Base-by-base conservation (phyloP, 2,113 vertebrate species). In the Ochotona princeps region DNA sequence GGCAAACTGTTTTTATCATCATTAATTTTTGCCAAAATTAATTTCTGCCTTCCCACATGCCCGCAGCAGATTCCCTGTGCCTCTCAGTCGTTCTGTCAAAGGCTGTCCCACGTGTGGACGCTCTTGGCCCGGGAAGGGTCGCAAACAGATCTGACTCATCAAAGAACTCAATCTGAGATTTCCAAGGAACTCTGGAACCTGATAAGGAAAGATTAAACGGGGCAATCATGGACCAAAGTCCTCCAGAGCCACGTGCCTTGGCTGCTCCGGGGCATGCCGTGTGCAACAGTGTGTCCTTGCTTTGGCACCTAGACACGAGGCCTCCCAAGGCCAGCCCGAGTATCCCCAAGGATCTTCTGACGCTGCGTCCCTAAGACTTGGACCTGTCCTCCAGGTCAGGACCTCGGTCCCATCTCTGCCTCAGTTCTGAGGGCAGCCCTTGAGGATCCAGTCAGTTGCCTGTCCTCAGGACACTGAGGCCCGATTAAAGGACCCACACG, bases 81-180 rank as follows among this genome's bases (percentile, higher is more conserved):
- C 26, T 80, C 7, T n/a, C n/a, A n/a, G 17, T 32, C 70, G 54
- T 78, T 90, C 84, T 94, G 96, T 91, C 87, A 69, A 94, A 96
- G 96, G 92, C 86, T 87, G 35, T 92, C 95, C 95, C 85, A 92
- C 96, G 92, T 94, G 95, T 96, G 96, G 95, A 66, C 96, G 95
- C 95, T 97, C 90, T 91, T 96, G 96, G 94, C 96, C 97, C n/a
- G 17, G 89, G 96, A 12, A 0, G 74, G 83, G 94, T 94, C 93
- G 96, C 97, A 95, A 97, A 96, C 93, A 97, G 95, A 88, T 94
- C 94, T 96, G 97, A 97, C 95, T 97, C 96, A 97, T 96, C 94
- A 89, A 81, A 96, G 96, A 96, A 97, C 96, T 97, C 95, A 95
- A 94, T 93, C 93, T 93, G 0, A 63, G 97, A 93, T 89, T 84